Evolutionary conservation across 2,113 vertebrate genomes (phyloP), one percentile per base, ranked within the genome.

Genomic region (Ammodytes marinus): DNA sequence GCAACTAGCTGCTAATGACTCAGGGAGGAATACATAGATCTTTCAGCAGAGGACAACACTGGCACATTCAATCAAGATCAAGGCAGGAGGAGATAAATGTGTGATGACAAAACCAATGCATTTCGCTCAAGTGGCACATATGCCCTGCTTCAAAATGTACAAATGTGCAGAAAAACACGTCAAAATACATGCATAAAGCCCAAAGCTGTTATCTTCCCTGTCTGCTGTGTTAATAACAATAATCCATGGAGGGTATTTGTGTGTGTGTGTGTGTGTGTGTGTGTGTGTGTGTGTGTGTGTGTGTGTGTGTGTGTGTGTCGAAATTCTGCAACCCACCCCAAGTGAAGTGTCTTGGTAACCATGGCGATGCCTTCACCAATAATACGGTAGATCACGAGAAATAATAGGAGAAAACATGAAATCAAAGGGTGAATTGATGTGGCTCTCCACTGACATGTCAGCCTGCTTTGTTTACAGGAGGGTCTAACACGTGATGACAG

Each of bases 1-100:
- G 87, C 78, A 91, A 91, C 83, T 82, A 80, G 87, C 83, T 92
- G 84, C 85, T 92, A 92, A 92, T 92, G 90, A 89, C 89, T 84
- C 80, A 82, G 65, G 90, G 87, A 91, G 80, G 54, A 87, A 87
- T 74, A 86, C 68, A 92, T 91, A 93, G 85, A 86, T 83, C 89
- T 85, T 90, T 85, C 80, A 88, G 90, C 88, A 46, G 84, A 73
- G 76, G 86, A 57, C 74, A 58, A 84, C 27, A 89, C 88, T 90
- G 83, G 86, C 83, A 89, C 85, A 88, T 70, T 89, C 84, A 82
- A 91, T 86, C 82, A 79, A 86, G 86, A 90, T 87, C 77, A 74
- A 75, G 82, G 80, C 84, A 82, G 35, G 83, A 82, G 58, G 77
- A 92, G 84, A 88, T 82, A 87, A 85, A 87, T 61, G 67, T 67